phyloP scores from a whole-genome alignment of 1,140 invertebrate genomes.

The Sitobion miscanthi region DNA sequence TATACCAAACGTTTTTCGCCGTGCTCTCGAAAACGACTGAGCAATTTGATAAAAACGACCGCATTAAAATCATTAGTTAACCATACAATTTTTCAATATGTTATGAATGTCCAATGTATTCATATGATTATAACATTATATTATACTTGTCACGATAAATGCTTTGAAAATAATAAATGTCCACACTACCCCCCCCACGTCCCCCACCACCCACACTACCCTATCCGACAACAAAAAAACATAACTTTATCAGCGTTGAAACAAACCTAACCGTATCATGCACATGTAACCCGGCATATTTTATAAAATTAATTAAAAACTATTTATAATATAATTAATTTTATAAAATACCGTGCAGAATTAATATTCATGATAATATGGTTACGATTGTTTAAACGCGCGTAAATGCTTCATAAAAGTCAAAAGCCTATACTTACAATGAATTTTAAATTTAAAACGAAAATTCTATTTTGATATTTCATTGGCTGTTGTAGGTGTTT shows the following conservation, averaged over 20 bases:
- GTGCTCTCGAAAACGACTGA: too few relatives aligned
- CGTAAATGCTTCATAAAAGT: too few relatives aligned
- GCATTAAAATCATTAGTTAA: too few relatives aligned
- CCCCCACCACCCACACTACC: too few relatives aligned
- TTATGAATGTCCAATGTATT: too few relatives aligned
- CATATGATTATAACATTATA: not conserved
- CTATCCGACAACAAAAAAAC: not conserved
- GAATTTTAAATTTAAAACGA: too few relatives aligned
- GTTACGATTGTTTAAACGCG: not conserved
- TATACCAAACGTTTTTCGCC: too few relatives aligned
- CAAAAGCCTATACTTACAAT: too few relatives aligned
- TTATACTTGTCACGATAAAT: not conserved
- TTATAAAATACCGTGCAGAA: not conserved
- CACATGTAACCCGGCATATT: not conserved
- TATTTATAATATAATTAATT: not conserved
- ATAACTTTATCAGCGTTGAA: not conserved
- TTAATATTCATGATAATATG: not conserved
- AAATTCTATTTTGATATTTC: too few relatives aligned
- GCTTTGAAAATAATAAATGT: not conserved
- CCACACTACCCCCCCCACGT: not conserved
- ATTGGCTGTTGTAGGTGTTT: too few relatives aligned
- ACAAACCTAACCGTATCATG: not conserved
- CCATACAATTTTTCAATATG: too few relatives aligned
- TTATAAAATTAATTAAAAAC: not conserved
- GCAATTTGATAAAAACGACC: too few relatives aligned